Evolutionary conservation across 2,113 vertebrate genomes (phyloP).

Genomic region (Microcebus jonahi): DNA sequence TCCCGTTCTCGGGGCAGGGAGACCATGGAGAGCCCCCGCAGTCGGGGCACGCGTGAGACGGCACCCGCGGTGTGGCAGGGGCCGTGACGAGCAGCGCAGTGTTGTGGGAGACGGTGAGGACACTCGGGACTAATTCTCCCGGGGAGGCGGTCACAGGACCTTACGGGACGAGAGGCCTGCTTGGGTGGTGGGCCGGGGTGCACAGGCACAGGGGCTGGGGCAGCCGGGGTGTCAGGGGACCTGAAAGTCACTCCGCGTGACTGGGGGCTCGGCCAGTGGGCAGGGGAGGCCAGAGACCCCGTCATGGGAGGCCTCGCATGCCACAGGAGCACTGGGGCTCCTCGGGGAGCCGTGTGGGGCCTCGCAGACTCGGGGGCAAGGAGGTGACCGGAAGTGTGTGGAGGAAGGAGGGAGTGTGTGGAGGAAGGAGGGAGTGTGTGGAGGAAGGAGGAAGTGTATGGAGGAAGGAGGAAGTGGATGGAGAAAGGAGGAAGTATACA

Average conservation of each 20-base stretch:
- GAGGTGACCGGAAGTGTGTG: accelerated
- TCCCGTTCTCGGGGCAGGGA: background rate
- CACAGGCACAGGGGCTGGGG: background rate
- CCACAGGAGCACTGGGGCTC: background rate
- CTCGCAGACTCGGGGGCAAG: background rate
- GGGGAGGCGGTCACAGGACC: accelerated
- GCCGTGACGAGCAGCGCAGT: too few relatives aligned
- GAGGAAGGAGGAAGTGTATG: background rate
- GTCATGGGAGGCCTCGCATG: too few relatives aligned
- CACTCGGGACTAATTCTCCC: background rate
- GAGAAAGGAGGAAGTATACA: too few relatives aligned
- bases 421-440: background rate
- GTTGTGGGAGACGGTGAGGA: accelerated
- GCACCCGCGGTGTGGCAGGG: accelerated
- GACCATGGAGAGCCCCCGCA: too few relatives aligned
- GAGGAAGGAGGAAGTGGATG: too few relatives aligned
- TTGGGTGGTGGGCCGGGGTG: background rate
- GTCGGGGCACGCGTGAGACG: background rate
- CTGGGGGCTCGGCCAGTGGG: background rate
- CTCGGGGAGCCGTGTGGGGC: background rate
- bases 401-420: too few relatives aligned
- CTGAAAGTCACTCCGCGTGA: background rate
- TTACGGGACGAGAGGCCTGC: background rate
- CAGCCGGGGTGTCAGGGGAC: too few relatives aligned
- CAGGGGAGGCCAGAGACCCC: background rate